phyloP scores from a whole-genome alignment of 92 coral and sea anemone species.

The Micromussa lordhowensis region DNA sequence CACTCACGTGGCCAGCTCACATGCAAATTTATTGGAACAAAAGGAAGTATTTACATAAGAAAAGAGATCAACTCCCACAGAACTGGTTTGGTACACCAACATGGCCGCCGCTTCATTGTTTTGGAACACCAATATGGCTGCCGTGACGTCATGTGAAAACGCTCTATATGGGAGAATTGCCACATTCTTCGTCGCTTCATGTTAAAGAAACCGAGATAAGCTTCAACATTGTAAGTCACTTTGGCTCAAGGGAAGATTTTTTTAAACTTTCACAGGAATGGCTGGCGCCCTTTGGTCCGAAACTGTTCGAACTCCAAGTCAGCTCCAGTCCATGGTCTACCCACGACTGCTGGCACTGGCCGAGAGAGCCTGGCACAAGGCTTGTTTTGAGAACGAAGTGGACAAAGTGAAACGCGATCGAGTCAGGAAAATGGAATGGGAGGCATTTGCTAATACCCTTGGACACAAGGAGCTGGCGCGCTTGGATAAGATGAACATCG shows the following conservation, averaged over 20 bases:
- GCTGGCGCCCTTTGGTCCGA: slow-evolving; percentile 97
- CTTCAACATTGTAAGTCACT: neutral
- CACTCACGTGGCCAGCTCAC: no score
- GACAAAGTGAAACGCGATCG: slow-evolving; percentile 60
- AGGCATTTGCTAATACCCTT: slow-evolving; percentile 87
- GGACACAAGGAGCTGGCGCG: slow-evolving; percentile 88
- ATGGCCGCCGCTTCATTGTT: no score
- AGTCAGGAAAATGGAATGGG: slow-evolving; percentile 79
- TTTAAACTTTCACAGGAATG: slow-evolving; percentile 61
- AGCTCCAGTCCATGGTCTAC: slow-evolving; percentile 91
- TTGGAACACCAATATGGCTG: no score
- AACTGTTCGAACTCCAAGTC: slow-evolving; percentile 92
- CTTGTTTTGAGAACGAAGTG: slow-evolving; percentile 84
- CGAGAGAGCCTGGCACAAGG: slow-evolving; percentile 98
- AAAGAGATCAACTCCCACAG: no score
- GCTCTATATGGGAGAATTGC: neutral
- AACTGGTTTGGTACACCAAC: no score
- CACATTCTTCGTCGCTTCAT: neutral
- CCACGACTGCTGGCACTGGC: slow-evolving; percentile 96
- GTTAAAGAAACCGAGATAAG: neutral
- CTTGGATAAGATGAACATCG: slow-evolving; percentile 81
- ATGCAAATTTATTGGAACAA: no score
- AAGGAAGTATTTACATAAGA: no score
- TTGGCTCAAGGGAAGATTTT: neutral
- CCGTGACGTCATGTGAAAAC: no score